Base-by-base conservation (phyloP, 2,113 vertebrate species). In the Osmerus eperlanus region DNA sequence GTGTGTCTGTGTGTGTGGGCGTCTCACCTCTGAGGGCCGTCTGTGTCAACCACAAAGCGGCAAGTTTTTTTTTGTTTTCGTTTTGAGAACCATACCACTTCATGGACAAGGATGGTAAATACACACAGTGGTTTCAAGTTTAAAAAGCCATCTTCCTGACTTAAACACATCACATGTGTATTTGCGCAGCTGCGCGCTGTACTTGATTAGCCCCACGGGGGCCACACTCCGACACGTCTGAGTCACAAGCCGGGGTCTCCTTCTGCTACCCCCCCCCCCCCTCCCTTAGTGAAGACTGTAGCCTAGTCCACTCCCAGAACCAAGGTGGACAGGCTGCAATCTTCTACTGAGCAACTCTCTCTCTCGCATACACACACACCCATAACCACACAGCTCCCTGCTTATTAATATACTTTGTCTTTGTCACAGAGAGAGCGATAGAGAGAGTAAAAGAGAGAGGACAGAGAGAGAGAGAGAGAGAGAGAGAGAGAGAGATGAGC, bases 131-230 rank as follows among this genome's bases (percentile, higher is more conserved):
- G 82, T 81, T 73, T 83, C 81, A 81, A 73, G 80, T 78, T 86
- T 83, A 68, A 82, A 88, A 88, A 87, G 78, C 71, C 72, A 67
- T 77, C 86, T 90, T 91, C 84, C 88, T 84, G 86, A 84, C 86
- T 90, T 86, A 79, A 89, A 84, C 83, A 85, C 83, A 85, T 85
- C 89, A 83, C 77, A 81, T 88, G 90, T 89, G 84, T 88, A 81
- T 86, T 90, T 88, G 74, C 78, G 77, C 65, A 64, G n/a, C 15
- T 11, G 76, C 68, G 4, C 74, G 18, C 85, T 77, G 82, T 76
- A 87, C 89, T 86, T 90, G 85, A 90, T 90, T 89, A 87, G 86
- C 88, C 81, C 87, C 73, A 4, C 78, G 79, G 25, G 73, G 78
- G 72, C 83, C 82, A 85, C 80, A 85, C 79, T 79, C 75, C 67